phyloP scores from a whole-genome alignment of 2,888 invertebrate species.

The Galeruca laticollis region DNA sequence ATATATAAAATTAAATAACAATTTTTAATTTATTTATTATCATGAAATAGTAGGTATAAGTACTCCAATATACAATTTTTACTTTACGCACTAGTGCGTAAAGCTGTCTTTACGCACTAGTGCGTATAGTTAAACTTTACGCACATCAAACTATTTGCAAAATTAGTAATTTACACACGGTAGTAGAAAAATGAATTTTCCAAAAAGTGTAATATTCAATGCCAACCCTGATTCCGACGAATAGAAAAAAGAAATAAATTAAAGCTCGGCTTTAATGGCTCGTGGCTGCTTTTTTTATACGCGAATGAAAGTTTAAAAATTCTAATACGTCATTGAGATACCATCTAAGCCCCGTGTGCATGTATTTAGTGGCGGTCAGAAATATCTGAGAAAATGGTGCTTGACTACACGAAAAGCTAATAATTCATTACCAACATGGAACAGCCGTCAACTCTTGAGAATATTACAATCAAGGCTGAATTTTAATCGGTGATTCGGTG shows the following conservation, averaged over 20 bases:
- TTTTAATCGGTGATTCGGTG: conserved; percentile 45
- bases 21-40: no score
- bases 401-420: conserved; percentile 56
- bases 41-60: no score
- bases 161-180: no score
- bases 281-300: conserved; percentile 63
- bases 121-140: no score
- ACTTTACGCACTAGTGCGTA: no score
- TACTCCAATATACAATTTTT: no score
- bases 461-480: conserved; percentile 51
- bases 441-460: conserved; percentile 49
- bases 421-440: conserved; percentile 56
- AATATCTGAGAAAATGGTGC: conserved; percentile 50
- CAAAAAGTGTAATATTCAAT: not conserved
- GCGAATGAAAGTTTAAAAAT: conserved; percentile 64
- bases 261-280: conserved; percentile 58
- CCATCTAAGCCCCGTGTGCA: conserved; percentile 62
- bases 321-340: conserved; percentile 67
- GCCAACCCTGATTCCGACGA: not conserved
- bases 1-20: no score
- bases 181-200: no score
- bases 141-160: no score
- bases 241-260: conserved; percentile 63
- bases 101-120: no score
- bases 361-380: conserved; percentile 53